Evolutionary conservation across 64 coral and sea anemone genomes (phyloP).

Genomic region (Dendrophyllia cribrosa): DNA sequence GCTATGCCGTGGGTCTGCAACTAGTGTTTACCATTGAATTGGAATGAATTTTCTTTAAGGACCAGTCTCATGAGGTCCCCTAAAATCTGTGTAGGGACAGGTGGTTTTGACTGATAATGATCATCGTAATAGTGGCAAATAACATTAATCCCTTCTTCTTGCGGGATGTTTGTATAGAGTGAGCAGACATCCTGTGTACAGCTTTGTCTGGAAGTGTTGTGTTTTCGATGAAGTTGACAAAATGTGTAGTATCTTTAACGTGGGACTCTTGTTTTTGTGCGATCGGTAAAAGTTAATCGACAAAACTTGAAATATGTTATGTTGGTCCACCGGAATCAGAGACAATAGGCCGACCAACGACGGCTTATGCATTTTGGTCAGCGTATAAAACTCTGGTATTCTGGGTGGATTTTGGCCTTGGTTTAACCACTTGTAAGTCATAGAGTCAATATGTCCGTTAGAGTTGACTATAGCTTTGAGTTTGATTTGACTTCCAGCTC

Average conservation of each 20-base stretch:
- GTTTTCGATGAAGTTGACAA: background rate
- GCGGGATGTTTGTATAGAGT: background rate
- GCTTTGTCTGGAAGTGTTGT: background rate
- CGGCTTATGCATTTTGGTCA: constrained; percentile 35
- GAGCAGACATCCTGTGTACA: background rate
- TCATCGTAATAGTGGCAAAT: too few relatives aligned
- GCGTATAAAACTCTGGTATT: constrained; percentile 33
- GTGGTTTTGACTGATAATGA: too few relatives aligned
- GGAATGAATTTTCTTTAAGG: too few relatives aligned
- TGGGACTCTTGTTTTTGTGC: background rate
- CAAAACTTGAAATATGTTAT: background rate
- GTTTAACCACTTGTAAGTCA: constrained; percentile 30
- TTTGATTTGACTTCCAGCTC: background rate
- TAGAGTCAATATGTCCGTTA: constrained; percentile 17
- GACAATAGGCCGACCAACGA: background rate
- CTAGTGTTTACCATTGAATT: too few relatives aligned
- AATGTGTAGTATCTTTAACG: background rate
- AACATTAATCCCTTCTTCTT: too few relatives aligned
- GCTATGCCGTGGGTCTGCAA: too few relatives aligned
- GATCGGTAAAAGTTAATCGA: background rate
- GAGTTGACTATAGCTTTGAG: background rate
- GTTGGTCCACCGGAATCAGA: background rate
- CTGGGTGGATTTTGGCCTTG: constrained; percentile 10
- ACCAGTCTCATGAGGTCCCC: too few relatives aligned
- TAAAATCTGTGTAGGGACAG: too few relatives aligned